phyloP scores from a whole-genome alignment of 2,113 vertebrate genomes.

The Muscicapa adusta region DNA sequence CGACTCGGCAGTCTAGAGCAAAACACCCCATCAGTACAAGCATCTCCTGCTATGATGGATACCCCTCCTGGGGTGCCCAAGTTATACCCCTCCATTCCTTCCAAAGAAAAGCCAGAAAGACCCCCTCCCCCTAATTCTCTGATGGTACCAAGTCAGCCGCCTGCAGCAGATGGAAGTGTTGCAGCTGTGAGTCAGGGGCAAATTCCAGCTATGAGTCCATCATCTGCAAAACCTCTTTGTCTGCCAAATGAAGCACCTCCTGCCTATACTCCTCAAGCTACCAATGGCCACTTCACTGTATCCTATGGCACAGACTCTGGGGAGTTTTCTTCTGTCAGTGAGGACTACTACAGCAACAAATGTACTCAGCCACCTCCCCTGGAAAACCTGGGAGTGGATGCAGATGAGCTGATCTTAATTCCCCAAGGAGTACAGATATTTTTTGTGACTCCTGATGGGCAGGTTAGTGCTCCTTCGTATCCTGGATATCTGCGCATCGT shows the following conservation, averaged over 20 bases:
- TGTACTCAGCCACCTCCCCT: slow-evolving; percentile 77
- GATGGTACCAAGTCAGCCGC: not conserved
- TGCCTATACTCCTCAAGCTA: slow-evolving; percentile 87
- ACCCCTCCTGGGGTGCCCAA: slow-evolving; percentile 24
- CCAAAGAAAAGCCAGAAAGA: slow-evolving; percentile 70
- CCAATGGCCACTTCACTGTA: slow-evolving; percentile 87
- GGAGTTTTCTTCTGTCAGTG: slow-evolving; percentile 86
- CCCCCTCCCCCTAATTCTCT: slow-evolving; percentile 49
- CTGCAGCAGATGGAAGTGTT: slow-evolving; percentile 28
- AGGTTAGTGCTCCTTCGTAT: slow-evolving; percentile 95
- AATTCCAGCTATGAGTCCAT: not conserved
- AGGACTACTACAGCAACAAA: slow-evolving; percentile 84
- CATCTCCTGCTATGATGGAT: not conserved
- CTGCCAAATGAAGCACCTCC: slow-evolving; percentile 81
- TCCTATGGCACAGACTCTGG: slow-evolving; percentile 91
- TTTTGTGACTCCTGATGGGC: slow-evolving; percentile 91
- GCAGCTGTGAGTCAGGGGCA: not conserved
- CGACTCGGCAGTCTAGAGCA: slow-evolving; percentile 82
- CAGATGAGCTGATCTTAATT: slow-evolving; percentile 87
- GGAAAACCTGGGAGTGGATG: slow-evolving; percentile 86
- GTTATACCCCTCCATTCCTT: slow-evolving; percentile 80
- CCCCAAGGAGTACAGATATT: slow-evolving; percentile 96
- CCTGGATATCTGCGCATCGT: slow-evolving; percentile 94
- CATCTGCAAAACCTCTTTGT: not conserved
- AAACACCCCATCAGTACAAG: not conserved